Percentiles rank a stretch among this genome's conserved stretches.
These are phyloP conservation scores for Oxygymnocypris stewartii DNA, from an alignment of 2,113 vertebrate species.

Conservation along the genomic window DNA sequence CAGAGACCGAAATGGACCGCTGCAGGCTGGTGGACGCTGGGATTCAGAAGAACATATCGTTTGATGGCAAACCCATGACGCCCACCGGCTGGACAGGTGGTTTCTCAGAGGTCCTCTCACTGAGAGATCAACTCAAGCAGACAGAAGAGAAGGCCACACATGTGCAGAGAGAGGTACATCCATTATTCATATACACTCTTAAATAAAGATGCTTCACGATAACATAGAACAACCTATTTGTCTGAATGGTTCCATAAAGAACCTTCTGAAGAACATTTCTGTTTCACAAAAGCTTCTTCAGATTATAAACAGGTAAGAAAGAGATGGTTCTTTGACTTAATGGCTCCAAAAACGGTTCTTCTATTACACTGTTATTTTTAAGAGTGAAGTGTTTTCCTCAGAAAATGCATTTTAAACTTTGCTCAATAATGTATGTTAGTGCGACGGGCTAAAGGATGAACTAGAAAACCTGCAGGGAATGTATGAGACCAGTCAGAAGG, in stretches of 20 bases:
- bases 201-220: no score
- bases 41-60: constrained; percentile 81
- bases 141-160: constrained; percentile 78
- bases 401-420: neutral
- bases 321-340: no score
- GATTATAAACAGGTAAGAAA: no score
- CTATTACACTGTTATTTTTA: no score
- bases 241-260: no score
- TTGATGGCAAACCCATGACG: constrained; percentile 75
- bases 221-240: no score
- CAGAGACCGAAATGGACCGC: constrained; percentile 63
- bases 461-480: constrained; percentile 78
- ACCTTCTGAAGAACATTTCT: no score
- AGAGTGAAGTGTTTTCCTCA: neutral
- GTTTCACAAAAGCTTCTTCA: no score
- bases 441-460: constrained; percentile 78
- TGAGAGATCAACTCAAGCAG: constrained; percentile 79
- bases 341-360: no score
- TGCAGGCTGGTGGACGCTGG: constrained; percentile 75
- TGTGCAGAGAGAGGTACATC: constrained; percentile 78
- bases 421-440: constrained; percentile 68
- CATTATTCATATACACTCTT: neutral
- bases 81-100: constrained; percentile 74
- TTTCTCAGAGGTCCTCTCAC: constrained; percentile 72
- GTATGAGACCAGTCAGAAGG: constrained; percentile 80